Evolutionary conservation across 35 echinoderm and acorn worm genomes (phyloP).

Genomic region (Amphiura filiformis): DNA sequence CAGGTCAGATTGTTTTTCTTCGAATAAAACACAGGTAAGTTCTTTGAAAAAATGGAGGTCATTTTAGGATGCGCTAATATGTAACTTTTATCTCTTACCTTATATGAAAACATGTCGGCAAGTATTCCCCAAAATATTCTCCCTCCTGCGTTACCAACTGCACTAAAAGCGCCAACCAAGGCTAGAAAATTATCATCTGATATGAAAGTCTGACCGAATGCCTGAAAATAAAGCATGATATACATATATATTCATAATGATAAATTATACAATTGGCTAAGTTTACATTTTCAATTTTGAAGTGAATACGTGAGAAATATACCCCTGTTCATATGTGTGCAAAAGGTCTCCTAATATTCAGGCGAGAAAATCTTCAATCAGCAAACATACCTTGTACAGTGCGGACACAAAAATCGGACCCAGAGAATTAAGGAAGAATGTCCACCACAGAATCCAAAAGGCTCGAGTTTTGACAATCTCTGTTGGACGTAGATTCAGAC

Average conservation of each 20-base stretch:
- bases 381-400: constrained; percentile 75
- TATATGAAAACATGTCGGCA: not conserved
- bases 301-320: too few relatives aligned
- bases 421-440: constrained; percentile 63
- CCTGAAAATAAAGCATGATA: too few relatives aligned
- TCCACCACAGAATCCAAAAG: constrained; percentile 75
- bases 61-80: too few relatives aligned
- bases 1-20: too few relatives aligned
- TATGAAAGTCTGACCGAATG: not conserved
- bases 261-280: too few relatives aligned
- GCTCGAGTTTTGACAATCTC: constrained; percentile 55
- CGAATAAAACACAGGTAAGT: too few relatives aligned
- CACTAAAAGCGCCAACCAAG: not conserved
- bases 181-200: not conserved
- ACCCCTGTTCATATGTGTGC: too few relatives aligned
- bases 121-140: not conserved
- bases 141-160: not conserved
- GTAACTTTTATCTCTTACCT: not conserved
- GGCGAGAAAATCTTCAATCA: too few relatives aligned
- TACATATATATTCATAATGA: too few relatives aligned
- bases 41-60: too few relatives aligned
- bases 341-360: too few relatives aligned
- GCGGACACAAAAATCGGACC: constrained; percentile 55
- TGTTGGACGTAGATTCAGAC: constrained; percentile 49
- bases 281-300: too few relatives aligned